Conservation (phyloP, 1,140 invertebrate genomes). For the Yoshiicerus persimilis region DNA sequence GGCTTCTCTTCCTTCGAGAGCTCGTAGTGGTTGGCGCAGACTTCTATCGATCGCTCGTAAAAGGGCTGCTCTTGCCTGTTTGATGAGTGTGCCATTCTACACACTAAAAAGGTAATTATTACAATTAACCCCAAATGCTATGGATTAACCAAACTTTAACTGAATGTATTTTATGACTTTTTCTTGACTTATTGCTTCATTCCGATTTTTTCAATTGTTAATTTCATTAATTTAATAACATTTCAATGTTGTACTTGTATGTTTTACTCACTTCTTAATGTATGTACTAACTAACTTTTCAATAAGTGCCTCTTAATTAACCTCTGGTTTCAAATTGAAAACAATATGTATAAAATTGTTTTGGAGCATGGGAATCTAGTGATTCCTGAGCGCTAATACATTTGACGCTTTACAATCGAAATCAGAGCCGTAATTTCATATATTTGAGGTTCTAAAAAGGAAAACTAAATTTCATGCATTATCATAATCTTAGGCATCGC, state of each 20-base stretch:
- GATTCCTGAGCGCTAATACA: too few relatives aligned
- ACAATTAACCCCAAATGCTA: not conserved
- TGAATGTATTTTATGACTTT: not conserved
- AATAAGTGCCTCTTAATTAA: not conserved
- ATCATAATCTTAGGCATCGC: slow-evolving; percentile 77
- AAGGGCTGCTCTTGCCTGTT: slow-evolving; percentile 90
- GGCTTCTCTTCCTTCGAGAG: slow-evolving; percentile 71
- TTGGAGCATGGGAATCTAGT: too few relatives aligned
- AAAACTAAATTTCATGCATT: not conserved
- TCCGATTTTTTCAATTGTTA: not conserved
- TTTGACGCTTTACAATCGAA: not conserved
- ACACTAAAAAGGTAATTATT: slow-evolving; percentile 78
- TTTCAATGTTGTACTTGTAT: not conserved
- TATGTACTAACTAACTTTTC: not conserved
- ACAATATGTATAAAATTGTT: too few relatives aligned
- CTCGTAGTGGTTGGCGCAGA: slow-evolving; percentile 78
- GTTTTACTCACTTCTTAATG: not conserved
- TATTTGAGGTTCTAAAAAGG: not conserved
- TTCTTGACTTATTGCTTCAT: not conserved
- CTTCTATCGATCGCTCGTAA: slow-evolving; percentile 91
- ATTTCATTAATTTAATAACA: not conserved
- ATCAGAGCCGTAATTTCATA: not conserved
- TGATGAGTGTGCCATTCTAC: slow-evolving; percentile 89
- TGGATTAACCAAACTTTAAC: not conserved
- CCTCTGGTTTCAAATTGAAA: not conserved